Evolutionary conservation across 2,888 invertebrate genomes (phyloP), one percentile per base, ranked within the genome.

Genomic region (Anoncus sp.): DNA sequence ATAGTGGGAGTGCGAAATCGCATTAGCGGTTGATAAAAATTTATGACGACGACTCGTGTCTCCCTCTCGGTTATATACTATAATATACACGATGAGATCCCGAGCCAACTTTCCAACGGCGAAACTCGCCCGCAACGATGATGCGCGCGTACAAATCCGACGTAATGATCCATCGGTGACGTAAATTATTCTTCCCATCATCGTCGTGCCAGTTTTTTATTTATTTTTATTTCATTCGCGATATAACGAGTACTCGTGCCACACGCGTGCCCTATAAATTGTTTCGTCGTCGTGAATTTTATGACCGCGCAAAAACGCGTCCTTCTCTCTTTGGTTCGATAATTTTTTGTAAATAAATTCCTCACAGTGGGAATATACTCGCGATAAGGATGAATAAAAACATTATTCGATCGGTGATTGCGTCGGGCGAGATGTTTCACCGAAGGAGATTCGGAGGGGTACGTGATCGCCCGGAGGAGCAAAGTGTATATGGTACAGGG

Each of bases 21-120:
- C 73, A 73, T 45, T 67, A 67, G 45, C 22, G 18, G 67, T 60
- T 74, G 67, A 74, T 74, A 62, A 74, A 74, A 74, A 22, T 67
- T 74, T 60, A 60, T 45, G 73, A 66, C 73, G 74, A 60, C 53
- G 67, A 55, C 31, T 22, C 38, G n/a, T 43, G 14, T 57, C 27
- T 10, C 59, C 18, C 40, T 59, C 38, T 65, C 38, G 35, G 14
- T 47, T 63, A 51, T 51, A 22, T 31, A 35, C 31, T 38, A 59
- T 51, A 20, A 55, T 55, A 35, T 16, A 38, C 43, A 43, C 31
- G 38, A 38, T 27, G 18, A 43, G 35, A 40, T 27, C 22, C 35
- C 62, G 62, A 49, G 75, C 75, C 75, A 75, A 75, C 38, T 70
- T 55, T 75, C 47, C 75, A 69, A 62, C 62, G 47, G 60, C 67